Base-by-base conservation (phyloP, 2,888 invertebrate genomes). In the Pseudoips prasinana region DNA sequence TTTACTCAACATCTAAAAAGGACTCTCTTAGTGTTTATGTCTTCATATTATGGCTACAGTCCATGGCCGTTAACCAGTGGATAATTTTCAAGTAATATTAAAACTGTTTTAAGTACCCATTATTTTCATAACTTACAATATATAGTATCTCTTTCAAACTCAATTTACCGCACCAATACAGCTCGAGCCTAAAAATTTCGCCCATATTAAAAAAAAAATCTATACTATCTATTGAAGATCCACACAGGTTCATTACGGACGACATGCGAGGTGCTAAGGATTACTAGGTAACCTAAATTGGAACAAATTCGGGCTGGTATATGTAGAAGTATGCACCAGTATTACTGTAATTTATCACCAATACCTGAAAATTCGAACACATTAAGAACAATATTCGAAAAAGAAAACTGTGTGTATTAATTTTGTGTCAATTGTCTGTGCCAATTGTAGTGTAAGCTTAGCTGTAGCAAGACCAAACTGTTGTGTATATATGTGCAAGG, bases 301-400 rank as follows among this genome's bases (percentile, higher is more conserved):
- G n/a, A n/a, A n/a, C n/a, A n/a, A 64, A 64, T 45, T 77, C 70
- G 81, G 88, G 88, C 88, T 88, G 88, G 88, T 83, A 67, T 85
- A 88, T 87, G 88, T 87, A 87, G 72, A 87, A 85, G 85, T 87
- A 87, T 86, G 85, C 85, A 87, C 86, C 84, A 74, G 78, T 85
- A 77, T 82, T 33, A 34, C 29, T 57, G 51, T 55, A 52, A 30
- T 33, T 39, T 62, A 70, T 64, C 49, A 64, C 69, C 53, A 68
- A 58, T 46, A 61, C 69, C 61, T 63, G 58, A 33, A 58, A 63
- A 56, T 47, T 57, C 29, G 57, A 61, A 48, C 52, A 58, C 52
- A 60, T 54, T 34, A 43, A 49, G 53, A 44, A 54, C 9, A 45
- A 43, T 47, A 58, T 17, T 42, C 38, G 18, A 20, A 53, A 47